Percentiles rank a stretch among this genome's conserved stretches.
Evolutionary conservation across 1,140 invertebrate genomes (phyloP).

Genomic region (Drosophila pachea): DNA sequence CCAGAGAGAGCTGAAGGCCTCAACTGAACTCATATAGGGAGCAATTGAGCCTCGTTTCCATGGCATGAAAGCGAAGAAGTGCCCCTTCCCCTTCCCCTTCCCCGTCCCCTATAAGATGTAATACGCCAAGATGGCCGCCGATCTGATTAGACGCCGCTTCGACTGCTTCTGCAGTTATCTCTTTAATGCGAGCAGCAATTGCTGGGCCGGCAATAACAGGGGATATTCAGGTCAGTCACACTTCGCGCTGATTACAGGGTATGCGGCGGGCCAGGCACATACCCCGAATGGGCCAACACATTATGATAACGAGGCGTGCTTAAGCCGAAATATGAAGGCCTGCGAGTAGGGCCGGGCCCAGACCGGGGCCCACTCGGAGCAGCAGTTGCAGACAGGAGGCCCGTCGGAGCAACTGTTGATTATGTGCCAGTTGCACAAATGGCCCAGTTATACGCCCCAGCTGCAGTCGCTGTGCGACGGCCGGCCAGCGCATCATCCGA

Average conservation of each 20-base stretch:
- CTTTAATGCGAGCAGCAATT: slow-evolving; percentile 17
- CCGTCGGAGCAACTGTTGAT: slow-evolving; percentile 72
- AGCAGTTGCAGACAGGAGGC: slow-evolving; percentile 30
- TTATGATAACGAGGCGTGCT: slow-evolving; percentile 73
- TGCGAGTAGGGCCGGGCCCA: slow-evolving; percentile 26
- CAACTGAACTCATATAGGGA: too few species aligned
- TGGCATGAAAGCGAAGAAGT: too few species aligned
- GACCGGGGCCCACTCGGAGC: slow-evolving; percentile 33
- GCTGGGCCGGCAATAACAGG: slow-evolving; percentile 21
- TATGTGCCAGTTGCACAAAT: slow-evolving; percentile 73
- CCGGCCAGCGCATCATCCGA: slow-evolving; percentile 33
- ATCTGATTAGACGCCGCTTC: background rate
- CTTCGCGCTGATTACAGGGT: slow-evolving; percentile 49
- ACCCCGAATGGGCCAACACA: slow-evolving; percentile 63
- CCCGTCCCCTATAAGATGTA: too few species aligned
- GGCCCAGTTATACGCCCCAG: slow-evolving; percentile 71
- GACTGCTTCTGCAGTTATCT: background rate
- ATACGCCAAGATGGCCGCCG: background rate
- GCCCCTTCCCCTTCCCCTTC: too few species aligned
- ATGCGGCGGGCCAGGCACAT: slow-evolving; percentile 17
- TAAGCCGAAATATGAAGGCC: slow-evolving; percentile 32
- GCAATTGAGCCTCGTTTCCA: too few species aligned
- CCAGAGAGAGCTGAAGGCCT: too few species aligned
- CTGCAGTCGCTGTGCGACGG: slow-evolving; percentile 6
- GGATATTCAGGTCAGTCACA: slow-evolving; percentile 65